Conservation (phyloP, 2,797 vertebrate species). For the Microctenopoma stevenorrisi region DNA sequence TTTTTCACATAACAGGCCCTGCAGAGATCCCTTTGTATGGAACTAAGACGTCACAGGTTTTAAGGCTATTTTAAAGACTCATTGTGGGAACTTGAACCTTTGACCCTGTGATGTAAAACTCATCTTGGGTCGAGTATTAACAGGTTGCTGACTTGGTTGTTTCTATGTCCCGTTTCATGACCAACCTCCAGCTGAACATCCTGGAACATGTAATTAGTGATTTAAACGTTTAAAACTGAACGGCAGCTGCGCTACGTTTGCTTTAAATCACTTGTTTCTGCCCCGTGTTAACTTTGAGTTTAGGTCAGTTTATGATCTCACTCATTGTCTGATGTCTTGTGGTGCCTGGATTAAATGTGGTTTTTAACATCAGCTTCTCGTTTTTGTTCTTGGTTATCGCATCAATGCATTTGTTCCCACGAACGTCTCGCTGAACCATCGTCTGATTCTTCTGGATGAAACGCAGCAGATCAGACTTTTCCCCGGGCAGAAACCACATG, state of each 20-base stretch:
- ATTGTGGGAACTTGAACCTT: conserved; percentile 4
- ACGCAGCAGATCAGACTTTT: neutral
- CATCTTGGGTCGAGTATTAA: neutral
- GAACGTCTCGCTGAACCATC: neutral
- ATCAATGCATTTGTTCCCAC: neutral
- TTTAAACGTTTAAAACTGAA: neutral
- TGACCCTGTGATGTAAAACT: neutral
- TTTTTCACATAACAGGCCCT: too few relatives aligned
- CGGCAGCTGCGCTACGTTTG: neutral
- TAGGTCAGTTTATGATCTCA: conserved; percentile 22
- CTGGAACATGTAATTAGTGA: neutral
- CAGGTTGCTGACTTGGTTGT: neutral
- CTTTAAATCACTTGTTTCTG: neutral
- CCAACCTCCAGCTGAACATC: neutral
- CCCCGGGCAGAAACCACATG: neutral
- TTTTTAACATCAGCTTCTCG: conserved; percentile 23
- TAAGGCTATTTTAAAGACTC: neutral
- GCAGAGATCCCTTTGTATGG: too few relatives aligned
- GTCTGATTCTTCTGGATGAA: neutral
- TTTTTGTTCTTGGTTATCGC: conserved; percentile 51
- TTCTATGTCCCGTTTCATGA: neutral
- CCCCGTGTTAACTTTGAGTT: conserved; percentile 2
- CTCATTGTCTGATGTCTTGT: conserved; percentile 21
- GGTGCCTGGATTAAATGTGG: conserved; percentile 52
- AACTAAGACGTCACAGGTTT: neutral